Evolutionary conservation across 2,797 vertebrate genomes (phyloP), one percentile per base, ranked within the genome.

Genomic region (Bucorvus abyssinicus): DNA sequence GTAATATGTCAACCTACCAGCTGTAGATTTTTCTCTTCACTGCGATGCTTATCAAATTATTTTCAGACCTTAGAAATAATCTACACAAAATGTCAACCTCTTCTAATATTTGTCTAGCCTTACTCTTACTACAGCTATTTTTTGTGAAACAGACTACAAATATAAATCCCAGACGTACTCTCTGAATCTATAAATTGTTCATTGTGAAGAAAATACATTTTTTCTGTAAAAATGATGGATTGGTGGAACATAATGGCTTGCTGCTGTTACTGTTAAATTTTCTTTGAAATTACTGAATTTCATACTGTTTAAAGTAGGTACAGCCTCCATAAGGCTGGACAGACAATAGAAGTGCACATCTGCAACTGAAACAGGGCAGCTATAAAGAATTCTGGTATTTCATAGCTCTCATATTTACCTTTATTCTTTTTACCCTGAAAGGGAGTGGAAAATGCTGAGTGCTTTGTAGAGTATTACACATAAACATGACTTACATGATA

Each of bases 131-230:
- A 44, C 40, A 71, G 55, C 24, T 75, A 14, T 13, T 68, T 94
- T 82, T 90, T 76, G 74, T 77, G 68, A 77, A 88, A 93, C 79
- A 90, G 69, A 57, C 67, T 85, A 56, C 34, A 94, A 81, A 87
- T 68, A 84, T 49, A 89, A 93, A 91, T 95, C 89, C 59, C 57
- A 89, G 47, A 93, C 82, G 83, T 71, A 60, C 22, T 95, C 22
- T 81, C 75, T 63, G 84, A 77, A 96, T 96, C 95, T 89, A 87
- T 96, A 95, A 96, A 93, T 93, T 97, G 75, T 67, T 84, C 50
- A 86, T 89, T 93, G 85, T 89, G 83, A 86, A 87, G 83, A 90
- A 96, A 96, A 93, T 74, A 68, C 4, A 0, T 50, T 77, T 84
- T 80, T 89, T 61, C 75, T 70, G 44, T 90, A 55, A 81, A 96